Percentiles rank a stretch among this genome's conserved stretches.
phyloP scores from a whole-genome alignment of 2,888 invertebrate genomes.

The Brassicogethes aeneus region DNA sequence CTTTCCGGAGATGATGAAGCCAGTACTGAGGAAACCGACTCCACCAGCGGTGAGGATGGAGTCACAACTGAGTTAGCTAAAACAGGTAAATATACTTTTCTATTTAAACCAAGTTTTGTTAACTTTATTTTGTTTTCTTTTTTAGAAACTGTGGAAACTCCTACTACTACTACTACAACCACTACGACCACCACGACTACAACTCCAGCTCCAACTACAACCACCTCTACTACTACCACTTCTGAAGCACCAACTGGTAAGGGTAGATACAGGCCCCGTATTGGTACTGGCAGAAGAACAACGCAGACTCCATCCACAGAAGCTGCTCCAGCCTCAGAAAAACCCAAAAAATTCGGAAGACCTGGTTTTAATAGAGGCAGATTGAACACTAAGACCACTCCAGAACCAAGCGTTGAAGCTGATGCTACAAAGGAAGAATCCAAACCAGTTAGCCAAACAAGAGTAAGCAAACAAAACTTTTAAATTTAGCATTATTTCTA shows the following conservation, averaged over 20 bases:
- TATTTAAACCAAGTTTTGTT: too few species aligned
- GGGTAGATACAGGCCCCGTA: slow-evolving; percentile 2
- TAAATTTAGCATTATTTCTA: slow-evolving; percentile 1
- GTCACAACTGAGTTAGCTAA: slow-evolving; percentile 15
- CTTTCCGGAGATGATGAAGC: slow-evolving; percentile 37
- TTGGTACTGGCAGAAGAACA: slow-evolving; percentile 25
- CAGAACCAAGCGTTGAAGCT: slow-evolving; percentile 33
- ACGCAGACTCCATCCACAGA: slow-evolving; percentile 35
- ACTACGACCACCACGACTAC: slow-evolving; percentile 47
- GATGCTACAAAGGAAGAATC: slow-evolving; percentile 38
- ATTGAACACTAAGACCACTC: slow-evolving; percentile 33
- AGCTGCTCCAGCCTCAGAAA: slow-evolving; percentile 43
- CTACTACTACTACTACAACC: slow-evolving; percentile 48
- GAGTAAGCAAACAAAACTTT: slow-evolving; percentile 18
- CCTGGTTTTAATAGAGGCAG: slow-evolving; percentile 43
- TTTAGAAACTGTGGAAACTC: slow-evolving; percentile 30
- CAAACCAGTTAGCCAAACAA: slow-evolving; percentile 33
- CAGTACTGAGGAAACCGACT: slow-evolving; percentile 24
- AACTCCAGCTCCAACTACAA: slow-evolving; percentile 42
- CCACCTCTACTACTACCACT: slow-evolving; percentile 37
- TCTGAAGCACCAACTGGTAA: slow-evolving; percentile 28
- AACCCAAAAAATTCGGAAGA: slow-evolving; percentile 40
- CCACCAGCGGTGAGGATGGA: slow-evolving; percentile 34
- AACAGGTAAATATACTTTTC: slow-evolving; percentile 12
- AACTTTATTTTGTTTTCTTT: too few species aligned